Conservation (phyloP, 2,113 vertebrate species). For the Hemicordylus capensis region DNA sequence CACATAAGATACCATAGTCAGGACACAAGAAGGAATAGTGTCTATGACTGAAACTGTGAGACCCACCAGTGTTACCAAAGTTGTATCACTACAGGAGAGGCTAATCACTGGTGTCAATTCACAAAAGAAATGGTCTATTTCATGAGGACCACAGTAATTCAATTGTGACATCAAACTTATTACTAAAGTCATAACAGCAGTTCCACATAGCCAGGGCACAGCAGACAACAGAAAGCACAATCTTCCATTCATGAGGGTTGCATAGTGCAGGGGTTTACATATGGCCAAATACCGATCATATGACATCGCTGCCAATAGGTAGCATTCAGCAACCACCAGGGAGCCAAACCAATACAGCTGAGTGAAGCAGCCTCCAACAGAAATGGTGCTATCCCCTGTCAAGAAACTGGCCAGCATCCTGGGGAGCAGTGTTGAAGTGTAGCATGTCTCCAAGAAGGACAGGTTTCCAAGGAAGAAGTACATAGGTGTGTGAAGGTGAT, state of each 20-base stretch:
- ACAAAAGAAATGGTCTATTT: constrained; percentile 44
- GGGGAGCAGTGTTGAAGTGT: background rate
- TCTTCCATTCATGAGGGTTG: constrained; percentile 33
- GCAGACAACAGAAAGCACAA: constrained; percentile 36
- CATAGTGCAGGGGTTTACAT: constrained; percentile 34
- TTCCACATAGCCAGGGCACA: constrained; percentile 19
- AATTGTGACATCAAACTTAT: constrained; percentile 24
- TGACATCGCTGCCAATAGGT: constrained; percentile 53
- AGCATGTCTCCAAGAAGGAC: background rate
- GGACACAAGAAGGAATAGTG: constrained; percentile 27
- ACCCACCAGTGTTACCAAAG: constrained; percentile 17
- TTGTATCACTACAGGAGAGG: constrained; percentile 33
- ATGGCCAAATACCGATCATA: constrained; percentile 41
- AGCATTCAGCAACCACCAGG: constrained; percentile 36
- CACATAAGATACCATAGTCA: constrained; percentile 48
- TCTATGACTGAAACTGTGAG: constrained; percentile 32
- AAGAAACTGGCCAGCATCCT: background rate
- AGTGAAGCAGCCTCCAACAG: constrained; percentile 46
- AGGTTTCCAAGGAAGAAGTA: constrained; percentile 25
- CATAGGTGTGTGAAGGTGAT: background rate
- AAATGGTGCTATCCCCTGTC: background rate
- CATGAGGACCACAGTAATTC: constrained; percentile 31
- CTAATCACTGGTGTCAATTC: constrained; percentile 42
- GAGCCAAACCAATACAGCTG: constrained; percentile 53
- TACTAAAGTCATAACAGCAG: constrained; percentile 28